Evolutionary conservation across 2,888 invertebrate species (phyloP).

Genomic region (Lasioglossum zephyrum): DNA sequence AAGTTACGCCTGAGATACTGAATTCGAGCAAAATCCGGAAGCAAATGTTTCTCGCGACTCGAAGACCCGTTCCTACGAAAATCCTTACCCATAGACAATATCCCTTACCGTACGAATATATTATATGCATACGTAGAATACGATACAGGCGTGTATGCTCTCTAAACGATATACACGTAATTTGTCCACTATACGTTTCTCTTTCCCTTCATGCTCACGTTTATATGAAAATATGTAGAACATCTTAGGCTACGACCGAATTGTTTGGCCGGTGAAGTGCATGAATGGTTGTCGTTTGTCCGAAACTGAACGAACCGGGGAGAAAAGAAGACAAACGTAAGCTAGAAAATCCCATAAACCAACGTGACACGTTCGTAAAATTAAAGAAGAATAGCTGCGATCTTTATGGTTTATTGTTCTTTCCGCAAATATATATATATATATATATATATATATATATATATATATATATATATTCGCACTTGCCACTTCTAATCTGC

Average conservation of each 20-base stretch:
- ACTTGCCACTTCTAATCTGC: no score
- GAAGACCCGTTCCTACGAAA: constrained; percentile 29
- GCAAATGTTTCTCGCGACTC: constrained; percentile 10
- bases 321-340: neutral
- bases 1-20: neutral
- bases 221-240: constrained; percentile 75
- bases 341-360: neutral
- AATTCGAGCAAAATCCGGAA: constrained; percentile 13
- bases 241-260: constrained; percentile 67
- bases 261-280: constrained; percentile 49
- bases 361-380: neutral
- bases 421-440: no score
- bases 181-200: constrained; percentile 32
- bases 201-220: constrained; percentile 41
- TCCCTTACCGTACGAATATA: constrained; percentile 58
- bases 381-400: neutral
- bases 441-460: no score
- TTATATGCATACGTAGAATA: constrained; percentile 45
- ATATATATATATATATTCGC: no score
- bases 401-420: no score
- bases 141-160: constrained; percentile 55
- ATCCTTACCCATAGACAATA: constrained; percentile 25
- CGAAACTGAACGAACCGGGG: constrained; percentile 24
- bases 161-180: constrained; percentile 40
- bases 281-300: constrained; percentile 11